Evolutionary conservation across 1,140 invertebrate species (phyloP), one percentile per base, ranked within the genome.

Genomic region (Rhopalosiphum maidis): DNA sequence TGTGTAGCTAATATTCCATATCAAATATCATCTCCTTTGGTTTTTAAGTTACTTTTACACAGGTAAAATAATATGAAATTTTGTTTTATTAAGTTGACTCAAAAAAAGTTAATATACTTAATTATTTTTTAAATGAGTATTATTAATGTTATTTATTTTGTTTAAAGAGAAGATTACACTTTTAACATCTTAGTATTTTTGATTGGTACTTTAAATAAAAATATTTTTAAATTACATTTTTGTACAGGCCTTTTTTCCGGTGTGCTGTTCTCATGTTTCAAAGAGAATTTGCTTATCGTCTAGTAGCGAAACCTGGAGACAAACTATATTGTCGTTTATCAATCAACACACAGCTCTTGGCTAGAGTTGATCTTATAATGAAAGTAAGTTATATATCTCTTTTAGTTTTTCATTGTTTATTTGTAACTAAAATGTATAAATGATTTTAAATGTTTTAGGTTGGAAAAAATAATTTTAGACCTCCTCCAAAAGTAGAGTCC

Each of bases 1-100:
- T 99, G 99, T 96, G 98, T 99, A 43, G 99, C 99, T n/a, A 99
- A 99, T 96, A 97, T 99, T 46, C 99, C 99, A 1, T 99, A 99
- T 95, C 98, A 99, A 96, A 99, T 99, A 94, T 99, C 99, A 94
- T 99, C 99, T 4, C 99, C 99, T 2, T 96, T 99, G 94, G 97
- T 99, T 3, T 99, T 99, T 95, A 99, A 99, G 96, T 95, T 99
- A 85, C 96, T 99, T 25, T 95, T 99, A n/a, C 99, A 99, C 95
- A 96, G 97, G 35, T 97, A 97, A 90, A 96, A 54, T 54, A 88
- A 11, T 43, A 30, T 43, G 9, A 43, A 97, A 94, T 98, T 97
- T 89, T 89, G 6, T n/a, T 18, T 15, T 68, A 68, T 18, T 15
- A 68, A 68, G 11, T 68, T 68, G 11, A 18, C 4, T 18, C 60